Evolutionary conservation across 1,140 invertebrate species (phyloP).

Genomic region (Drosophila kanapiae): DNA sequence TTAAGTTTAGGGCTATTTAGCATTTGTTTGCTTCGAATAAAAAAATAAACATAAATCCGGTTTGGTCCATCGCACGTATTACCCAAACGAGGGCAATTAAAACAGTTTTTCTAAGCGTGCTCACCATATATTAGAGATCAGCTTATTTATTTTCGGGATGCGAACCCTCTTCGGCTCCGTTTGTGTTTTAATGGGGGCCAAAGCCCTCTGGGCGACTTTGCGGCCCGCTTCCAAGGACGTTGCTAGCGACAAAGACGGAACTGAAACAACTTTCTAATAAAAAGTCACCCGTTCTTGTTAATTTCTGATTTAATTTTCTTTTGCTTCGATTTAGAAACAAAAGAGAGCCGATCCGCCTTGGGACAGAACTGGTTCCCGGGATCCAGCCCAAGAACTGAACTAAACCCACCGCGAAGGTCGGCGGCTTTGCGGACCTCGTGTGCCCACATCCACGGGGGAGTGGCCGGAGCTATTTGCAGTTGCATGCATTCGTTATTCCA

Average conservation of each 20-base stretch:
- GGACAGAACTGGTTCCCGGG: constrained; percentile 69
- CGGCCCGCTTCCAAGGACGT: constrained; percentile 60
- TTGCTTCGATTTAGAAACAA: constrained; percentile 37
- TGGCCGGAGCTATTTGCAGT: constrained; percentile 35
- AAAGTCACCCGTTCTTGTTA: constrained; percentile 58
- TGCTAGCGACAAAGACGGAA: constrained; percentile 60
- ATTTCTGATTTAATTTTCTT: constrained; percentile 79
- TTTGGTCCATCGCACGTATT: constrained; percentile 36
- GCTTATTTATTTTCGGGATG: constrained; percentile 45
- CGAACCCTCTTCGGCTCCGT: constrained; percentile 10
- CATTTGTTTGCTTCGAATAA: constrained; percentile 61
- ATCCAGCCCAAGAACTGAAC: constrained; percentile 52
- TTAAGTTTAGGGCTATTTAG: constrained; percentile 72
- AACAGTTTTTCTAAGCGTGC: constrained; percentile 48
- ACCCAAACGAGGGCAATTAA: constrained; percentile 57
- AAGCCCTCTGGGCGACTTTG: constrained; percentile 52
- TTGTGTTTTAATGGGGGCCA: constrained; percentile 52
- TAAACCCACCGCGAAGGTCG: constrained; percentile 59
- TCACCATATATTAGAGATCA: constrained; percentile 58
- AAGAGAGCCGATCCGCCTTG: constrained; percentile 45
- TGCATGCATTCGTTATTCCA: constrained; percentile 34
- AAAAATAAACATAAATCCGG: constrained; percentile 50
- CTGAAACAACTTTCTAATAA: constrained; percentile 82
- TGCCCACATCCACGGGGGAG: constrained; percentile 49
- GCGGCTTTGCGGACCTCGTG: constrained; percentile 44